Conservation (phyloP, 2,113 vertebrate species). For the Accipiter cooperii region DNA sequence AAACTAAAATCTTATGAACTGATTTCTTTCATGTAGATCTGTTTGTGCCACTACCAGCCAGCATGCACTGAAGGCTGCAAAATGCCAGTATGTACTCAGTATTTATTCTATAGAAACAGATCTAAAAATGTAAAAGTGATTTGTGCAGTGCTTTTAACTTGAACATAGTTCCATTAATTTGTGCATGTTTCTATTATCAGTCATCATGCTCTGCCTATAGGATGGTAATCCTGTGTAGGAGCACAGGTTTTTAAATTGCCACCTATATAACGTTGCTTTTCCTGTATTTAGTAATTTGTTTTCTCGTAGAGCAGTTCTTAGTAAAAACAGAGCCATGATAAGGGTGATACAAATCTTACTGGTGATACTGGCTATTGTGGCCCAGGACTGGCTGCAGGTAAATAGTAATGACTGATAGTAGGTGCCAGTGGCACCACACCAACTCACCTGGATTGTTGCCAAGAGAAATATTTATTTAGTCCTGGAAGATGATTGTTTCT, state of each 20-base stretch:
- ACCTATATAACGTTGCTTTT: neutral
- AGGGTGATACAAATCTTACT: neutral
- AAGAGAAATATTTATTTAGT: neutral
- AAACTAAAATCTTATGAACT: neutral
- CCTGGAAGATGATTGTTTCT: neutral
- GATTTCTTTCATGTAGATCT: neutral
- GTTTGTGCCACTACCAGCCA: neutral
- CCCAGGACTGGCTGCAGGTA: neutral
- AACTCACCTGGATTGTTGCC: neutral
- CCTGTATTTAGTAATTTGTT: neutral
- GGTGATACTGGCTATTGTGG: neutral
- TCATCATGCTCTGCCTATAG: neutral
- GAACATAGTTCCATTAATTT: neutral
- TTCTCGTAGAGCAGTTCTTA: neutral
- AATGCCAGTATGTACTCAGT: neutral
- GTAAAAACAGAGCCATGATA: neutral
- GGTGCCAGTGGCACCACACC: neutral
- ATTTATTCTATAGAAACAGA: neutral
- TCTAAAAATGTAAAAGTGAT: neutral
- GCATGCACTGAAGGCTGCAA: neutral
- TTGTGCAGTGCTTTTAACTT: neutral
- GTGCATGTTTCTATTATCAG: neutral
- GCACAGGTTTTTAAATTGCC: neutral
- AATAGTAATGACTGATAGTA: neutral
- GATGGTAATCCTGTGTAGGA: neutral